Evolutionary conservation across 2,888 invertebrate species (phyloP).

Genomic region (Ochropacha duplaris): DNA sequence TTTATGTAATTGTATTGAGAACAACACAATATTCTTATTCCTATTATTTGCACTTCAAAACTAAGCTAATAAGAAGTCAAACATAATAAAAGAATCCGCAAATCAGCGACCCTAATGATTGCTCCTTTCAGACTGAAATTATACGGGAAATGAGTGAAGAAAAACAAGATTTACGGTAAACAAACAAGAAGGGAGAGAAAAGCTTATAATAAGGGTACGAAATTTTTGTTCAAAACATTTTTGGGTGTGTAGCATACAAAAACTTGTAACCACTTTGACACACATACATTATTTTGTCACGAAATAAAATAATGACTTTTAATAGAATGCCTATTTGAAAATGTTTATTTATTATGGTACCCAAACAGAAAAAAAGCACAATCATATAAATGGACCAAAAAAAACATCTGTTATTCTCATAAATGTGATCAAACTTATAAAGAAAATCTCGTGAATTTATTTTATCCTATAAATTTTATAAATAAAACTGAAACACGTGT

Average conservation of each 20-base stretch:
- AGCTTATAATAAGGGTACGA: neutral
- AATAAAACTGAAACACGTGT: neutral
- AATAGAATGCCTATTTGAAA: neutral
- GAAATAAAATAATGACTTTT: neutral
- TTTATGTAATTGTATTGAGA: neutral
- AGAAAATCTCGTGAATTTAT: neutral
- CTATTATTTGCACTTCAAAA: neutral
- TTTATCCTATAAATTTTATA: neutral
- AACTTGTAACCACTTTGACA: neutral
- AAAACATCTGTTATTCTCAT: neutral
- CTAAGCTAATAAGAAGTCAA: neutral
- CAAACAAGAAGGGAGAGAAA: slow-evolving; percentile 2
- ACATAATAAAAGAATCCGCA: neutral
- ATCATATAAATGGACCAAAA: too few species aligned
- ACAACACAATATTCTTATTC: too few species aligned
- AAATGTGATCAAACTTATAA: neutral
- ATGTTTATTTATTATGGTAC: too few species aligned
- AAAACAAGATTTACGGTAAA: neutral
- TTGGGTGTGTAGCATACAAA: neutral
- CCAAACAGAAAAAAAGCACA: too few species aligned
- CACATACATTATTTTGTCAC: neutral
- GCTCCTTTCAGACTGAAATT: slow-evolving; percentile 2
- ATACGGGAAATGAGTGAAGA: slow-evolving; percentile 4
- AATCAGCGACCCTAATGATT: neutral
- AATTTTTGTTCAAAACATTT: neutral